phyloP scores from a whole-genome alignment of 2,888 invertebrate species.

The Melieria crassipennis region DNA sequence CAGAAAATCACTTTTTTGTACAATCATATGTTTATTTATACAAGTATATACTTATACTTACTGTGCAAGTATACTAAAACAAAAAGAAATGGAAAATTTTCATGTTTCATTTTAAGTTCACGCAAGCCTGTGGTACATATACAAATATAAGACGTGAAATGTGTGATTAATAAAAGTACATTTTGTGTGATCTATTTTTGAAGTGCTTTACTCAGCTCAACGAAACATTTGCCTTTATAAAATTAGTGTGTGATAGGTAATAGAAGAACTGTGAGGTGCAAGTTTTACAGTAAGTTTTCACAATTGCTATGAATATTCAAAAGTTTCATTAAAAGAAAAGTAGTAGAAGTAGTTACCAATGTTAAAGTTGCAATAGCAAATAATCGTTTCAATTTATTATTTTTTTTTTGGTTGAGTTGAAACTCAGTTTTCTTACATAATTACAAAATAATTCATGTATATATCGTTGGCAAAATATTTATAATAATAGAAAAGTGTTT shows the following conservation, averaged over 20 bases:
- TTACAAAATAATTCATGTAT: neutral
- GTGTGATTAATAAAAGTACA: conserved; percentile 35
- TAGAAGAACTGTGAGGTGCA: conserved; percentile 34
- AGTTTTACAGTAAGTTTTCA: neutral
- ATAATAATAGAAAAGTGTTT: neutral
- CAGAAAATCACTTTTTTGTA: too few relatives aligned
- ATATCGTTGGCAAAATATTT: neutral
- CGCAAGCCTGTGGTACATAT: neutral
- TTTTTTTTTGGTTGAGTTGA: too few relatives aligned
- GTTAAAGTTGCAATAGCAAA: too few relatives aligned
- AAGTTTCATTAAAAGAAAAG: too few relatives aligned
- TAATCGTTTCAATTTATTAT: too few relatives aligned
- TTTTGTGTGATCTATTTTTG: conserved; percentile 32
- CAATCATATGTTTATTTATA: too few relatives aligned
- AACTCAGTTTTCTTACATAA: neutral
- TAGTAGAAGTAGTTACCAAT: too few relatives aligned
- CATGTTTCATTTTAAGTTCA: too few relatives aligned
- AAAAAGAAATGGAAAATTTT: too few relatives aligned
- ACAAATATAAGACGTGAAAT: conserved; percentile 21
- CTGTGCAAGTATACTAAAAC: too few relatives aligned
- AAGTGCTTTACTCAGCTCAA: conserved; percentile 30
- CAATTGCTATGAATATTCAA: too few relatives aligned
- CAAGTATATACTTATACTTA: too few relatives aligned
- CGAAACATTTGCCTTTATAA: conserved; percentile 31
- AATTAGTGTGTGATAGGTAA: conserved; percentile 36